Base-by-base conservation (phyloP, 2,113 vertebrate genomes). In the Laticauda colubrina region DNA sequence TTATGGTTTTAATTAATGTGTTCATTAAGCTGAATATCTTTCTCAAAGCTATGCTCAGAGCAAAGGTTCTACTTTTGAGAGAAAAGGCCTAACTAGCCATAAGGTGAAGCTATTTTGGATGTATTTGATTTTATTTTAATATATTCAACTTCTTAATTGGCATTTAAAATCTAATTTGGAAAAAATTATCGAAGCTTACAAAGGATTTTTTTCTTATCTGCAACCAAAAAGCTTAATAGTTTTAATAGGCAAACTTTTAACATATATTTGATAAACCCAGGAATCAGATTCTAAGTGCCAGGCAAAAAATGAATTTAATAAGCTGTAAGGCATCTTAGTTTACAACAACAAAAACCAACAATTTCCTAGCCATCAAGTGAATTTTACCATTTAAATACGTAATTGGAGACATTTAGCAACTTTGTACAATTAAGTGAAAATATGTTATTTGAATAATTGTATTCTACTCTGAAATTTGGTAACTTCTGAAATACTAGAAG, bases 1-100 rank as follows among this genome's bases (percentile, higher is more conserved):
- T 99, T 99, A 99, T 99, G 98, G 98, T 99, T 99, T 98, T 99
- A 99, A 99, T 99, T 99, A 99, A 99, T 98, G 99, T 99, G 99
- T 99, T 99, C 99, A 99, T 99, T 99, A 99, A 98, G 98, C 98
- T 98, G 98, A 98, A 99, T 99, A 98, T 99, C 98, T 99, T 98
- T 99, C 99, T 99, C 98, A 99, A 99, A 99, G 99, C 98, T 97
- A 98, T 11, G 98, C 99, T 99, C 98, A 98, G 98, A 99, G 99
- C 99, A 99, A 98, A 99, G 99, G 99, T 99, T 99, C 98, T 89
- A 97, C 98, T 98, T 98, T 98, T 95, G 98, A 97, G 96, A 97
- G 98, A 99, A 99, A 96, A 99, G 99, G 98, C 98, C 98, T 98
- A 98, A 98, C 98, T 98, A 99, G 98, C 98, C 99, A 99, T 99